Evolutionary conservation across 2,888 invertebrate species (phyloP).

Genomic region (Acrobasis suavella): DNA sequence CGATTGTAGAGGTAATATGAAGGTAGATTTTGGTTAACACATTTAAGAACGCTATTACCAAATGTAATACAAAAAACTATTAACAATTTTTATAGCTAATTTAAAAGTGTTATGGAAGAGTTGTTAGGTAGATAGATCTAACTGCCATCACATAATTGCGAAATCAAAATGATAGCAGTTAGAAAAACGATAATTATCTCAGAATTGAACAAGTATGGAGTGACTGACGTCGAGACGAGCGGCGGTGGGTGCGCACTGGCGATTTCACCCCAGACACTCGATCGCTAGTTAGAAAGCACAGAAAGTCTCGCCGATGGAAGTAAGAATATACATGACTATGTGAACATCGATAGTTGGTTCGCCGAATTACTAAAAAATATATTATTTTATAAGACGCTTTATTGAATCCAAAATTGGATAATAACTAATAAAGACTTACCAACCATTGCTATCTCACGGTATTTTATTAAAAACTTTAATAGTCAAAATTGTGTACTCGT

Average conservation of each 20-base stretch:
- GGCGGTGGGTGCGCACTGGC: conserved; percentile 31
- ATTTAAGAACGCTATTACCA: no score
- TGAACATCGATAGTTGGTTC: conserved; percentile 45
- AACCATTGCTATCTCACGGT: no score
- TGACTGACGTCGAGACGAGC: conserved; percentile 23
- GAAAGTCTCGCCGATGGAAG: conserved; percentile 70
- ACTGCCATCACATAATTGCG: neutral
- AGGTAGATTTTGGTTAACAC: no score
- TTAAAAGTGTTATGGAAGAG: no score
- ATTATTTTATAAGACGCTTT: neutral
- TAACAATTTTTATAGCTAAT: no score
- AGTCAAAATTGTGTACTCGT: no score
- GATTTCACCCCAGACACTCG: conserved; percentile 73
- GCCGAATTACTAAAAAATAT: conserved; percentile 32
- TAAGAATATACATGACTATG: conserved; percentile 51
- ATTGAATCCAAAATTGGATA: no score
- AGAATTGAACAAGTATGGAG: conserved; percentile 12
- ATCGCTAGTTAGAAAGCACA: conserved; percentile 67
- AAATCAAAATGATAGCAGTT: conserved; percentile 1
- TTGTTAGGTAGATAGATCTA: no score
- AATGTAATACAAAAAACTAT: no score
- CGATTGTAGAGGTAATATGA: no score
- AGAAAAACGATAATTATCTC: conserved; percentile 2
- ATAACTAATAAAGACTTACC: no score
- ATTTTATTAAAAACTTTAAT: no score